Evolutionary conservation across 1,140 invertebrate genomes (phyloP).

Genomic region (Plutomurus gul): DNA sequence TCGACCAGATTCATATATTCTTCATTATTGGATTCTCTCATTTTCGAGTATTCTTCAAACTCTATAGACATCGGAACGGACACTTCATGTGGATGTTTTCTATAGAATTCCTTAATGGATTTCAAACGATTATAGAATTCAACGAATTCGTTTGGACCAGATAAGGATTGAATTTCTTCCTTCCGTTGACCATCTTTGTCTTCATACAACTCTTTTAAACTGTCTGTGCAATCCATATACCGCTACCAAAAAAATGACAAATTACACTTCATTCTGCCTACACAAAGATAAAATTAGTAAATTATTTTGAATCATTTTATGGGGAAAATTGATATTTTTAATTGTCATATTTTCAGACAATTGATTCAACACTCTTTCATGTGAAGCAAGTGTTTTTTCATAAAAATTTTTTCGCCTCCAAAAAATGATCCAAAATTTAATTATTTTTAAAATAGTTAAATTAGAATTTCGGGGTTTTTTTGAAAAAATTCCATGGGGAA

Average conservation of each 20-base stretch:
- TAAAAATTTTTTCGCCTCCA: no score
- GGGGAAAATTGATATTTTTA: no score
- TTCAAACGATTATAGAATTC: conserved; percentile 95
- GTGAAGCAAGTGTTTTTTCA: no score
- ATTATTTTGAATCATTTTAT: no score
- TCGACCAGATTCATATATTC: conserved; percentile 78
- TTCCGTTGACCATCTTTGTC: conserved; percentile 95
- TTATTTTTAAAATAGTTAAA: no score
- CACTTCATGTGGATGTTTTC: conserved; percentile 93
- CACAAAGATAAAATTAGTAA: no score
- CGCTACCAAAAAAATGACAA: conserved; percentile 64
- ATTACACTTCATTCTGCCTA: background rate
- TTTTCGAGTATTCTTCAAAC: conserved; percentile 91
- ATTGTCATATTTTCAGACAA: no score
- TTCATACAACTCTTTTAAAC: conserved; percentile 90
- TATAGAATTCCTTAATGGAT: conserved; percentile 94
- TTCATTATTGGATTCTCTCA: conserved; percentile 78
- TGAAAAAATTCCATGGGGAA: no score
- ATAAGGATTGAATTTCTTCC: conserved; percentile 90
- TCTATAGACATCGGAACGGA: conserved; percentile 95
- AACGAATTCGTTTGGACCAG: conserved; percentile 96
- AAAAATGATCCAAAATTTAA: no score
- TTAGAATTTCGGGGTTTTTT: no score
- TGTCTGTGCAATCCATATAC: conserved; percentile 80
- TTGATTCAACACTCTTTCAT: no score